These are phyloP conservation scores for Hydropsyche tenuis DNA, from an alignment of 1,140 invertebrate genomes.

Conservation along the genomic window DNA sequence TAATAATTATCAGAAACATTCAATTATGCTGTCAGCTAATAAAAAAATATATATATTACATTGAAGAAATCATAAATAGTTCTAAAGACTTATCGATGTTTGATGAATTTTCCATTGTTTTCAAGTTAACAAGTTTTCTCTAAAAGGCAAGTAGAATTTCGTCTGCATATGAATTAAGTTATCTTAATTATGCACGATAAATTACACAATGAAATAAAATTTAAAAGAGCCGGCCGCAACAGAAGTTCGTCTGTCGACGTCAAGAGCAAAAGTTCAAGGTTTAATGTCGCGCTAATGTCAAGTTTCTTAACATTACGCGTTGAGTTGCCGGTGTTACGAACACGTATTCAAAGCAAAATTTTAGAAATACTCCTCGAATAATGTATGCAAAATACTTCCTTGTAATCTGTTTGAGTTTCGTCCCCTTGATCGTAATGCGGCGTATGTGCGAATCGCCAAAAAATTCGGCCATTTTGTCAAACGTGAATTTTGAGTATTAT, in stretches of 20 bases:
- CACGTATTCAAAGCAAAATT: neutral
- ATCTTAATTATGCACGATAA: neutral
- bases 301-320: conserved; percentile 14
- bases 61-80: too few relatives aligned
- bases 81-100: too few relatives aligned
- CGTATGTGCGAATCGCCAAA: too few relatives aligned
- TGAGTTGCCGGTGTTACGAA: neutral
- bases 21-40: too few relatives aligned
- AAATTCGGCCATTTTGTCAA: too few relatives aligned
- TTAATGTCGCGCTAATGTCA: conserved; percentile 3
- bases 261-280: conserved; percentile 19
- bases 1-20: too few relatives aligned
- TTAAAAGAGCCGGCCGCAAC: neutral
- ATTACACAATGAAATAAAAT: conserved; percentile 12
- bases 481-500: too few relatives aligned
- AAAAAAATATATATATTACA: neutral
- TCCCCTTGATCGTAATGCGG: too few relatives aligned
- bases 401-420: neutral
- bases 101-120: too few relatives aligned
- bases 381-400: conserved; percentile 21
- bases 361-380: neutral
- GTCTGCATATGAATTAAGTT: too few relatives aligned
- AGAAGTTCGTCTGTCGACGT: neutral
- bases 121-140: too few relatives aligned
- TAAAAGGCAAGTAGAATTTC: too few relatives aligned